Percentiles rank a stretch among this genome's conserved stretches.
These are phyloP conservation scores for Egretta garzetta DNA, from an alignment of 2,113 vertebrate species.

Conservation along the genomic window DNA sequence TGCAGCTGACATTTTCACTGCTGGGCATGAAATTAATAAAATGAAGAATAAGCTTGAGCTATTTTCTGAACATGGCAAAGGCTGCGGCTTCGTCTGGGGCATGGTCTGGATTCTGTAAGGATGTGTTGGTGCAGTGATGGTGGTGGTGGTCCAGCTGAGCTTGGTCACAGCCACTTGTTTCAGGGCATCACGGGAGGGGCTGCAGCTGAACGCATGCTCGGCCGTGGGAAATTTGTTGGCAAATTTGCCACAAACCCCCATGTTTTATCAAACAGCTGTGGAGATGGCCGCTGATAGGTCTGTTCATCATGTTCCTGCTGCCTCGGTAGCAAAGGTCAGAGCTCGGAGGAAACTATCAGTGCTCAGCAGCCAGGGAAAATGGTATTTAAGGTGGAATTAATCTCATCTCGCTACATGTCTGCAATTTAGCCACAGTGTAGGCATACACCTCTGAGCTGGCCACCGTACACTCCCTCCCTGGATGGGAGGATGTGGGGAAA, in stretches of 20 bases:
- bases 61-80: not conserved
- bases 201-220: rapidly evolving
- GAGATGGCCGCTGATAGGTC: not conserved
- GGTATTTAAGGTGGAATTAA: not conserved
- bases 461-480: not conserved
- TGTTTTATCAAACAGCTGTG: not conserved
- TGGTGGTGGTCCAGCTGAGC: not conserved
- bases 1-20: not conserved
- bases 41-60: not conserved
- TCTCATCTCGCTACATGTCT: not conserved
- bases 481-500: not conserved
- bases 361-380: not conserved
- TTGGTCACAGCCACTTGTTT: not conserved
- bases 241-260: not conserved
- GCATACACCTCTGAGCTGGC: not conserved
- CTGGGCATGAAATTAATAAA: not conserved
- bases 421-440: not conserved
- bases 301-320: not conserved
- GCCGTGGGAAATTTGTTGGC: not conserved
- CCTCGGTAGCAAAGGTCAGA: not conserved
- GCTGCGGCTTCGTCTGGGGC: not conserved
- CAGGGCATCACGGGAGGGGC: rapidly evolving
- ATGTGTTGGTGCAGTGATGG: not conserved
- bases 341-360: rapidly evolving
- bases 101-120: not conserved